Evolutionary conservation across 2,113 vertebrate species (phyloP).

Genomic region (Prinia subflava): DNA sequence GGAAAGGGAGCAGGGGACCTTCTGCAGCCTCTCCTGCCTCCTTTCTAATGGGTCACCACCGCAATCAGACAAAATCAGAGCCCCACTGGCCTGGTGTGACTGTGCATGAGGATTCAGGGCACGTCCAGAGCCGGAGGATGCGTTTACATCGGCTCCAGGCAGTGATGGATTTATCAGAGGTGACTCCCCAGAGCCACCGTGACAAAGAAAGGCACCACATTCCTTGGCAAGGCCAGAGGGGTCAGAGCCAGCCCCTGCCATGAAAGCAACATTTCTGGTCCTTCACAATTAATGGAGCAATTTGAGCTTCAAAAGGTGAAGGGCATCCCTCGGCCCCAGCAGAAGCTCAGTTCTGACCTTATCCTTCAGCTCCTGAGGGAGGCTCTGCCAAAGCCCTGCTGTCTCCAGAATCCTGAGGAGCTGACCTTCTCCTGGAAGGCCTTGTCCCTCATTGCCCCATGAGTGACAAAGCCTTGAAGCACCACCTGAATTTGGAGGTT

Average conservation of each 20-base stretch:
- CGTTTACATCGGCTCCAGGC: not conserved
- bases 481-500: not conserved
- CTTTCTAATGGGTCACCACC: accelerated
- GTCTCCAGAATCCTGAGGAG: not conserved
- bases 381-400: not conserved
- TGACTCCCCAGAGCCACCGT: not conserved
- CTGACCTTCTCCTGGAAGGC: not conserved
- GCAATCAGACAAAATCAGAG: accelerated
- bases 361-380: not conserved
- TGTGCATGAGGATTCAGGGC: not conserved
- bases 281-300: not conserved
- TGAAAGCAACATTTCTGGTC: accelerated
- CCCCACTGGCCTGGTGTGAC: not conserved
- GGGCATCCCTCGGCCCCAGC: too few species aligned
- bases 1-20: accelerated
- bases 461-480: not conserved
- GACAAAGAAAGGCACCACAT: not conserved
- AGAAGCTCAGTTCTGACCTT: not conserved
- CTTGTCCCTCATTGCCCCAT: accelerated
- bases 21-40: not conserved
- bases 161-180: not conserved
- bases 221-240: not conserved
- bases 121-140: accelerated
- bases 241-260: not conserved
- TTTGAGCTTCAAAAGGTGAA: not conserved